Evolutionary conservation across 1,140 invertebrate species (phyloP), one percentile per base, ranked within the genome.

Genomic region (Drosophila gunungcola): DNA sequence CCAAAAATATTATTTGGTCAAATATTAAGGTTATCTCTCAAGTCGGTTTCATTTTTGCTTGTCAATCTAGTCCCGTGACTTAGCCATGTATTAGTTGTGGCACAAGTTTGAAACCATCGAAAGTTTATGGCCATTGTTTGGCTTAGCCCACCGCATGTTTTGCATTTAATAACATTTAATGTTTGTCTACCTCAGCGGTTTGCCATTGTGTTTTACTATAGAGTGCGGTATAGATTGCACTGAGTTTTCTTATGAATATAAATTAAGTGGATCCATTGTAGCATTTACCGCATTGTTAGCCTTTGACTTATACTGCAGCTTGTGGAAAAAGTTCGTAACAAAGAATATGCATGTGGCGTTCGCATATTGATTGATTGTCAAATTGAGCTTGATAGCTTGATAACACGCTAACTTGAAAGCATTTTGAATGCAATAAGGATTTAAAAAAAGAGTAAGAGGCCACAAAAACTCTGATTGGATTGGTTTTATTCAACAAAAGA

Each of bases 121-220:
- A 88, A 88, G 73, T 45, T 82, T 85, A 76, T 45, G 51, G 49
- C 69, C 74, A 74, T 52, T 64, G 69, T 86, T 85, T 79, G 62
- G 43, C 1, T 62, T 70, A 48, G 60, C 38, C 41, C 43, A 42
- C 57, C 79, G 42, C 68, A 70, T 82, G 58, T 65, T 88, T 68
- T 88, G 78, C 82, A 85, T 88, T 88, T 85, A 85, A 85, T 78
- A 85, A 85, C 78, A 79, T 79, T 83, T 79, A 73, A 72, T 86
- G 75, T 88, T 86, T 86, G 84, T 45, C 72, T 69, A 83, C 48
- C 49, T 70, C 65, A 70, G 77, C 62, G 83, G 54, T 63, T 70
- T 61, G 46, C 60, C 55, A 77, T 74, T 78, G 73, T 85, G 45
- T 64, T 46, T 55, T 29, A 21, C n/a, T 42, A 12, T 32, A 9